Percentiles rank a stretch among this genome's conserved stretches.
phyloP scores from a whole-genome alignment of 2,888 invertebrate species.

The Patella caerulea region DNA sequence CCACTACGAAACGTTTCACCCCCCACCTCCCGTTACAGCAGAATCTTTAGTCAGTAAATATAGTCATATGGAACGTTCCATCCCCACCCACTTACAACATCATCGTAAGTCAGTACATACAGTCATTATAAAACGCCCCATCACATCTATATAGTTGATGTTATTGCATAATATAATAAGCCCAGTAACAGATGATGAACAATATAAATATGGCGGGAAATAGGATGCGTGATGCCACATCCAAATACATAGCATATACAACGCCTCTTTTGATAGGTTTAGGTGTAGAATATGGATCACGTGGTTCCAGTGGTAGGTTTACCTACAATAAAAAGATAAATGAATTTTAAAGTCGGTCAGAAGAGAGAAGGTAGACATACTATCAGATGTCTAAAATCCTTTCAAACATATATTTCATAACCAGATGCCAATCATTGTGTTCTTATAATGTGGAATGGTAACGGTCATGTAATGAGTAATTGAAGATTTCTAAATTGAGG shows the following conservation, averaged over 20 bases:
- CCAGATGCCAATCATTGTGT: neutral
- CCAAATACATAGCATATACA: slow-evolving; percentile 56
- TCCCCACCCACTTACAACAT: no score
- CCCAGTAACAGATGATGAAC: slow-evolving; percentile 63
- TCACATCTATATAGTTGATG: neutral
- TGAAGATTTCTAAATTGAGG: neutral
- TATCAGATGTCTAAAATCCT: neutral
- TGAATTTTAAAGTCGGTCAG: no score
- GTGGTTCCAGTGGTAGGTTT: no score
- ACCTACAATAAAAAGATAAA: no score
- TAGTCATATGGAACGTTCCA: no score
- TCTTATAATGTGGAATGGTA: neutral
- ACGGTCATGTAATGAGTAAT: neutral
- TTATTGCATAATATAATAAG: slow-evolving; percentile 46
- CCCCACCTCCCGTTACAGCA: no score
- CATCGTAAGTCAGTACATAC: no score
- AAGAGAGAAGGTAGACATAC: slow-evolving; percentile 1
- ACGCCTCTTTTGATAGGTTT: slow-evolving; percentile 37
- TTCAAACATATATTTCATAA: neutral
- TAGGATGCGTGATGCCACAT: slow-evolving; percentile 56
- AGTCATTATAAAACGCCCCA: no score
- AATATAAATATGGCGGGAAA: slow-evolving; percentile 58
- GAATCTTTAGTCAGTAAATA: no score
- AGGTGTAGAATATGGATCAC: slow-evolving; percentile 24
- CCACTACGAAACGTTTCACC: no score